Conservation (phyloP, 2,888 invertebrate genomes). For the Drosophila lacicola region DNA sequence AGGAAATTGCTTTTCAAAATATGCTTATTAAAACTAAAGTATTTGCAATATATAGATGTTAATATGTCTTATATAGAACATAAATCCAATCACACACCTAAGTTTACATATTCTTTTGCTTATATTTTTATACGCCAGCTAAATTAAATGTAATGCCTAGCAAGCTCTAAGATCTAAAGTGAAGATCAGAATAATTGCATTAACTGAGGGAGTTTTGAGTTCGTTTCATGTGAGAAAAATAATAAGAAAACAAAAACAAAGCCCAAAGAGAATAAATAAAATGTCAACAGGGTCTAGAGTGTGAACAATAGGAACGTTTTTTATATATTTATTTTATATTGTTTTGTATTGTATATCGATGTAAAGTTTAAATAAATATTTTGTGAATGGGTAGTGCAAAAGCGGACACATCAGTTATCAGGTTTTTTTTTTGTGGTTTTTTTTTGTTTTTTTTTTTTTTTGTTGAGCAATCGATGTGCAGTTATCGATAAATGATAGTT, state of each 20-base stretch:
- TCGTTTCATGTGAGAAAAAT: slow-evolving; percentile 18
- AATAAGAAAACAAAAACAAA: slow-evolving; percentile 1
- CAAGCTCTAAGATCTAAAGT: slow-evolving; percentile 17
- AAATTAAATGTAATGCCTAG: slow-evolving; percentile 9
- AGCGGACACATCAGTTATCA: background rate
- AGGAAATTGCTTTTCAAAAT: slow-evolving; percentile 27
- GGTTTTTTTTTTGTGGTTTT: background rate
- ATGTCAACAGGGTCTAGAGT: slow-evolving; percentile 1
- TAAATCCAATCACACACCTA: slow-evolving; percentile 32
- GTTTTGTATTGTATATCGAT: background rate
- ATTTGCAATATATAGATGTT: slow-evolving; percentile 12
- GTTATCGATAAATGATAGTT: slow-evolving; percentile 17
- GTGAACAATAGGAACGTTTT: slow-evolving; percentile 45
- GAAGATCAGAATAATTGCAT: slow-evolving; percentile 65
- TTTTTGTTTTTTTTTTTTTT: slow-evolving; percentile 13
- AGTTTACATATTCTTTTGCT: slow-evolving; percentile 9
- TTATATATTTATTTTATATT: background rate
- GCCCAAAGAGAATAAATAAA: background rate
- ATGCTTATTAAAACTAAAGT: slow-evolving; percentile 19
- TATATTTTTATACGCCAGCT: background rate
- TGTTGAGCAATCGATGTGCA: slow-evolving; percentile 48
- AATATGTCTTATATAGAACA: slow-evolving; percentile 23
- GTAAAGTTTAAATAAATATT: slow-evolving; percentile 27
- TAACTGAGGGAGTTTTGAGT: slow-evolving; percentile 63
- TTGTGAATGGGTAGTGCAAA: slow-evolving; percentile 17